Evolutionary conservation across 2,797 vertebrate species (phyloP).

Genomic region (Oreonectes daqikongensis): DNA sequence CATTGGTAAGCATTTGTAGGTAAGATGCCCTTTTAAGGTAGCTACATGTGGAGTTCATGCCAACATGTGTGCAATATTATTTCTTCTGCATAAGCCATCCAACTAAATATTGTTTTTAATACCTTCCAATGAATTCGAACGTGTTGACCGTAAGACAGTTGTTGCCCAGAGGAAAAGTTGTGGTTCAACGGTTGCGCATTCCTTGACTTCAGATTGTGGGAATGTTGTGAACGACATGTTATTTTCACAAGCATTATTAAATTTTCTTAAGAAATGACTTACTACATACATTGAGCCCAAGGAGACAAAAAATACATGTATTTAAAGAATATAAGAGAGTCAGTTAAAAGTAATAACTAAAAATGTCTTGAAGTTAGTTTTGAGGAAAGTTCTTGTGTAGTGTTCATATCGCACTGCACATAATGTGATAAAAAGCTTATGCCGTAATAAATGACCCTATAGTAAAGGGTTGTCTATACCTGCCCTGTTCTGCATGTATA

Average conservation of each 20-base stretch:
- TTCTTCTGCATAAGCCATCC: conserved; percentile 1
- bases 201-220: neutral
- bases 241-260: neutral
- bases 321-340: neutral
- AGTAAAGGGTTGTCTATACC: neutral
- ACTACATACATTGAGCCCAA: no score
- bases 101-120: neutral
- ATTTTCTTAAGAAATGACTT: neutral
- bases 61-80: conserved; percentile 4
- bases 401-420: neutral
- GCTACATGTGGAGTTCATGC: neutral
- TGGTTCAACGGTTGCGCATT: neutral
- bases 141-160: neutral
- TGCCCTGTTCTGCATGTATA: conserved; percentile 20
- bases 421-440: neutral
- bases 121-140: conserved; percentile 21
- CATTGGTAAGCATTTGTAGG: neutral
- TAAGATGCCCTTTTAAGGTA: conserved; percentile 27
- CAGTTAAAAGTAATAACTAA: neutral
- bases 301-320: no score
- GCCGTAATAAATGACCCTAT: neutral
- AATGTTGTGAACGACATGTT: neutral
- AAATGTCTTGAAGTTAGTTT: neutral
- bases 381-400: neutral
- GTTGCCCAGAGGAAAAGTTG: neutral